Conservation (phyloP, 2,888 invertebrate species). For the Xylota sylvarum region DNA sequence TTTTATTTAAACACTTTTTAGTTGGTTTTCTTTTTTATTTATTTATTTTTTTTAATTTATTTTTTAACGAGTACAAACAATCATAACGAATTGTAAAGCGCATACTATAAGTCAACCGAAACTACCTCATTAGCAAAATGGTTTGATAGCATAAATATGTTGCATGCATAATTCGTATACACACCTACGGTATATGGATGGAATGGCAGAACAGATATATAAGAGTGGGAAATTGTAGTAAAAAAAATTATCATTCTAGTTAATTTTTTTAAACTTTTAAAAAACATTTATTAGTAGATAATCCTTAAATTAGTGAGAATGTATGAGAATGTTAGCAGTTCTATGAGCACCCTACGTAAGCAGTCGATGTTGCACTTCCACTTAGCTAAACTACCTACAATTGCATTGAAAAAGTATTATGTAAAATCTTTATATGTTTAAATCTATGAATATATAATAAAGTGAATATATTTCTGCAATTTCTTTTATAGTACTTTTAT, state of each 20-base stretch:
- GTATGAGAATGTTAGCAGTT: slow-evolving; percentile 33
- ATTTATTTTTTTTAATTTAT: slow-evolving; percentile 78
- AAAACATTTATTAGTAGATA: slow-evolving; percentile 31
- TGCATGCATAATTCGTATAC: slow-evolving; percentile 26
- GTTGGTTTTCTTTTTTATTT: slow-evolving; percentile 62
- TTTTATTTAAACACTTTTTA: slow-evolving; percentile 78
- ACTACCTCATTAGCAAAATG: slow-evolving; percentile 83
- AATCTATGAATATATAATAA: slow-evolving; percentile 37
- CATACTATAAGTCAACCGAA: slow-evolving; percentile 81
- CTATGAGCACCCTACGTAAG: slow-evolving; percentile 57
- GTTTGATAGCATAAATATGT: slow-evolving; percentile 62
- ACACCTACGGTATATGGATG: slow-evolving; percentile 9
- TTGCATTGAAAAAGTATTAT: slow-evolving; percentile 60
- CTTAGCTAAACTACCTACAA: slow-evolving; percentile 34
- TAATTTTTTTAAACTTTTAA: slow-evolving; percentile 46
- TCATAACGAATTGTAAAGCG: slow-evolving; percentile 69
- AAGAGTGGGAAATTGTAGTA: slow-evolving; percentile 25
- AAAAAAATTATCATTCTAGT: slow-evolving; percentile 55
- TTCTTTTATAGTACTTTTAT: neutral
- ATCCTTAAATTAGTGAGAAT: slow-evolving; percentile 51
- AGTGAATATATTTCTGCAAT: slow-evolving; percentile 39
- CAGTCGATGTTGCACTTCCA: slow-evolving; percentile 60
- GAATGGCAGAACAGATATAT: neutral
- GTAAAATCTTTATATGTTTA: slow-evolving; percentile 43
- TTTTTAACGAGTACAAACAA: slow-evolving; percentile 71